These are phyloP conservation scores for Stratiolaelaps scimitus DNA, from an alignment of 1,140 invertebrate species.

Conservation along the genomic window DNA sequence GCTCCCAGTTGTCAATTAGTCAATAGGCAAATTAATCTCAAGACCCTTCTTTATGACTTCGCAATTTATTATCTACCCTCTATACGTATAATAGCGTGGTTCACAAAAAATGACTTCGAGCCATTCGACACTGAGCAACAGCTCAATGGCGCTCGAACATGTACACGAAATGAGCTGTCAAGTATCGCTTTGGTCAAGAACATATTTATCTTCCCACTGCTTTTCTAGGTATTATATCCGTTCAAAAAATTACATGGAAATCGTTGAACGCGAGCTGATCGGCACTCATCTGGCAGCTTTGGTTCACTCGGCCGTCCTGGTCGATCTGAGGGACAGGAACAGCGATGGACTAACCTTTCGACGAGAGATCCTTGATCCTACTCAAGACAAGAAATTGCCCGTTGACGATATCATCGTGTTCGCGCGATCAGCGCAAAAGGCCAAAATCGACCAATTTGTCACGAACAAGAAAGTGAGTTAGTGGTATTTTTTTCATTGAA, in stretches of 20 bases:
- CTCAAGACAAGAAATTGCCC: constrained; percentile 55
- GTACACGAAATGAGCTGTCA: too few species aligned
- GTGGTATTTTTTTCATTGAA: too few species aligned
- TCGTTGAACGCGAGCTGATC: constrained; percentile 54
- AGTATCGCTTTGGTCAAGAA: too few species aligned
- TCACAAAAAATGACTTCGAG: too few species aligned
- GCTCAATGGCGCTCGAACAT: too few species aligned
- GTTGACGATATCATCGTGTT: constrained; percentile 89
- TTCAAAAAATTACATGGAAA: constrained; percentile 70
- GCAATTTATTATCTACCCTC: too few species aligned
- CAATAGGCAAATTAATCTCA: too few species aligned
- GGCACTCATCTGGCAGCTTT: constrained; percentile 78
- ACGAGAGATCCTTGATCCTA: constrained; percentile 47
- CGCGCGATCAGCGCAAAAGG: constrained; percentile 61
- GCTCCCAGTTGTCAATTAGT: too few species aligned
- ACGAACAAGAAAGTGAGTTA: constrained; percentile 58
- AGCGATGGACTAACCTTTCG: constrained; percentile 63
- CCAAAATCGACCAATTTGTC: constrained; percentile 57
- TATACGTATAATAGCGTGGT: too few species aligned
- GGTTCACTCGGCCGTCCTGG: constrained; percentile 74
- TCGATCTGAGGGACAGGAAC: constrained; percentile 54
- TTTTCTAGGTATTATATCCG: constrained; percentile 69
- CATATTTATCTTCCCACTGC: too few species aligned
- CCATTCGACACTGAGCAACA: too few species aligned
- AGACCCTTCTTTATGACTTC: too few species aligned